Conservation (phyloP, 2,113 vertebrate species). For the Xiphophorus hellerii region DNA sequence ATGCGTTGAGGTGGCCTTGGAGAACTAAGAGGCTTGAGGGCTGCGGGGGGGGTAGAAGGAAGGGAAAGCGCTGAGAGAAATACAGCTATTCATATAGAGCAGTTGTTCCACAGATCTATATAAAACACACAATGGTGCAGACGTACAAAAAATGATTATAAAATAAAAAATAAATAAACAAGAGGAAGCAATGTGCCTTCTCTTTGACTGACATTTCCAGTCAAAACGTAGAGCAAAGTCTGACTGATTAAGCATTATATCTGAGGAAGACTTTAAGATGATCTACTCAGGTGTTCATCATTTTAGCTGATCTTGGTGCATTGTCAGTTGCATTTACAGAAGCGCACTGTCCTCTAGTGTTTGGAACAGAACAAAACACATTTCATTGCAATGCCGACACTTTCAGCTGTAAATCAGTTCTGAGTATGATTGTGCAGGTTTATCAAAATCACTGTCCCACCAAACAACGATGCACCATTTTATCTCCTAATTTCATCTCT, state of each 20-base stretch:
- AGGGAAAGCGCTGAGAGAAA: constrained; percentile 40
- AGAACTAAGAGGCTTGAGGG: constrained; percentile 46
- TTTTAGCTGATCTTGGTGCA: constrained; percentile 2
- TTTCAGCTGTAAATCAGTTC: no score
- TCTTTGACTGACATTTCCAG: neutral
- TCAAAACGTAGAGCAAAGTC: constrained; percentile 3
- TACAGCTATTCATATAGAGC: constrained; percentile 56
- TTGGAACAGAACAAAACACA: neutral
- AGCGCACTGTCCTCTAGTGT: constrained; percentile 69
- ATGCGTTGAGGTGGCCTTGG: constrained; percentile 68
- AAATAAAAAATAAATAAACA: neutral
- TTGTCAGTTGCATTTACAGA: neutral
- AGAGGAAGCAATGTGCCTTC: neutral
- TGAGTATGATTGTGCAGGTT: neutral
- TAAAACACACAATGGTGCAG: constrained; percentile 13
- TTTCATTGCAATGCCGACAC: neutral
- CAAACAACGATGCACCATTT: neutral
- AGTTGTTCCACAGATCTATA: constrained; percentile 39
- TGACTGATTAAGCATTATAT: neutral
- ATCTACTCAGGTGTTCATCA: neutral
- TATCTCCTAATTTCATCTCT: neutral
- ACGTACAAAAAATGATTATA: constrained; percentile 5
- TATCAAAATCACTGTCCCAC: neutral
- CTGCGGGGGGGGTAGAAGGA: constrained; percentile 19
- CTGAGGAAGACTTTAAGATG: constrained; percentile 3